Evolutionary conservation across 64 coral and sea anemone genomes (phyloP).

Genomic region (Montipora foliosa): DNA sequence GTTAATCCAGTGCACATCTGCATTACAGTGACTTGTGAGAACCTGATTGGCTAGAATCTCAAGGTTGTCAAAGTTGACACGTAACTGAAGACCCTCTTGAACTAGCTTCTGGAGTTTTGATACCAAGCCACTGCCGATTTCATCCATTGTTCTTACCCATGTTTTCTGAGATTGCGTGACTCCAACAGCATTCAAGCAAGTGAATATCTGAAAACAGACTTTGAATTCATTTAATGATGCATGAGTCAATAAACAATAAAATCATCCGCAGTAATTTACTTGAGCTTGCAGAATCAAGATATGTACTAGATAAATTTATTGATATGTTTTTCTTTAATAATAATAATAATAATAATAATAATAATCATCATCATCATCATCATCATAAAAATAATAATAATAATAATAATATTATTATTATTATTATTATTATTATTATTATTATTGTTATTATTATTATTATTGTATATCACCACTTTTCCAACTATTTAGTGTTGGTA

Average conservation of each 20-base stretch:
- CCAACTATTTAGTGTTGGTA: not conserved
- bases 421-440: too few species aligned
- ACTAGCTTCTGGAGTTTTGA: slow-evolving; percentile 15
- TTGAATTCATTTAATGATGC: not conserved
- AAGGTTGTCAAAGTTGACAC: slow-evolving; percentile 11
- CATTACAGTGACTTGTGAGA: slow-evolving; percentile 64
- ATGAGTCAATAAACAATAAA: not conserved
- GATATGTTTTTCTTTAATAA: not conserved
- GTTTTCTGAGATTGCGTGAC: not conserved
- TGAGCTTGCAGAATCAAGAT: slow-evolving; percentile 12
- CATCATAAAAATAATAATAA: too few species aligned
- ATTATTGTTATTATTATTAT: too few species aligned
- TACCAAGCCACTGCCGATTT: slow-evolving; percentile 11
- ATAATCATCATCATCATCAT: too few species aligned
- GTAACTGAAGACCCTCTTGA: slow-evolving; percentile 5
- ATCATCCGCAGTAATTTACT: not conserved
- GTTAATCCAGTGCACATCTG: slow-evolving; percentile 27
- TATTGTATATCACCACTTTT: not conserved
- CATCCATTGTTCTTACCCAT: slow-evolving; percentile 2
- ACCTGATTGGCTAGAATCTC: slow-evolving; percentile 63
- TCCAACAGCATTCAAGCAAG: slow-evolving; percentile 7
- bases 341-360: not conserved
- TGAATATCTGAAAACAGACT: not conserved
- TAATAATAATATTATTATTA: too few species aligned
- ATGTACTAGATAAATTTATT: not conserved